Conservation (phyloP, 2,113 vertebrate genomes). For the Fulmarus glacialis region DNA sequence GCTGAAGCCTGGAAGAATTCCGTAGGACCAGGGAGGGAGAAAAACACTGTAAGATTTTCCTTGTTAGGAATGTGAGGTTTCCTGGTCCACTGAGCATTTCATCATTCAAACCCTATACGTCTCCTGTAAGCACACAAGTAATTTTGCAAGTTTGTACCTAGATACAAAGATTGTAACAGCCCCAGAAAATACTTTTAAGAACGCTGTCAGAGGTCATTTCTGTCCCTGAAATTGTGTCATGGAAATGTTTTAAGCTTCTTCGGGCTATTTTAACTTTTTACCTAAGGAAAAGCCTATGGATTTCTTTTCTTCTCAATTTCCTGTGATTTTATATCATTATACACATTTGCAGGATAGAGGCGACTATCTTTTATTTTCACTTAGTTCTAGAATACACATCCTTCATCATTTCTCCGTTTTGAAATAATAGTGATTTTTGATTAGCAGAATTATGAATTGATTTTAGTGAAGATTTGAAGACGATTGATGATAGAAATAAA, state of each 20-base stretch:
- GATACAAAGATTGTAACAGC: not conserved
- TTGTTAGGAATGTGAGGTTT: not conserved
- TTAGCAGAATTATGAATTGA: not conserved
- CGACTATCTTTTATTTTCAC: not conserved
- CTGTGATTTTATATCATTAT: not conserved
- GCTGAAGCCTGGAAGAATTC: not conserved
- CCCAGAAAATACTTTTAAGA: not conserved
- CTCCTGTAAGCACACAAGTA: not conserved
- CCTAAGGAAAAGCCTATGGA: not conserved
- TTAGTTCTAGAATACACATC: not conserved
- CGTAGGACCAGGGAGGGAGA: not conserved
- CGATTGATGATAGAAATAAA: not conserved
- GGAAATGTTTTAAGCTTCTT: not conserved
- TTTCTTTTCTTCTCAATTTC: not conserved
- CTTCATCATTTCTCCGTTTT: not conserved
- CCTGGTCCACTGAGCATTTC: not conserved
- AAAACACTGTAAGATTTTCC: not conserved
- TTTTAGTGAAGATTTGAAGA: not conserved
- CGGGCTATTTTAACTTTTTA: not conserved
- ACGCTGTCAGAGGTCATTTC: not conserved
- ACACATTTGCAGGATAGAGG: not conserved
- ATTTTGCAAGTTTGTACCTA: not conserved
- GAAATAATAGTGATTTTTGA: not conserved
- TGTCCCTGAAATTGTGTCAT: not conserved
- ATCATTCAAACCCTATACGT: not conserved